Evolutionary conservation across 1,140 invertebrate species (phyloP), one percentile per base, ranked within the genome.

Genomic region (Hormaphis cornu): DNA sequence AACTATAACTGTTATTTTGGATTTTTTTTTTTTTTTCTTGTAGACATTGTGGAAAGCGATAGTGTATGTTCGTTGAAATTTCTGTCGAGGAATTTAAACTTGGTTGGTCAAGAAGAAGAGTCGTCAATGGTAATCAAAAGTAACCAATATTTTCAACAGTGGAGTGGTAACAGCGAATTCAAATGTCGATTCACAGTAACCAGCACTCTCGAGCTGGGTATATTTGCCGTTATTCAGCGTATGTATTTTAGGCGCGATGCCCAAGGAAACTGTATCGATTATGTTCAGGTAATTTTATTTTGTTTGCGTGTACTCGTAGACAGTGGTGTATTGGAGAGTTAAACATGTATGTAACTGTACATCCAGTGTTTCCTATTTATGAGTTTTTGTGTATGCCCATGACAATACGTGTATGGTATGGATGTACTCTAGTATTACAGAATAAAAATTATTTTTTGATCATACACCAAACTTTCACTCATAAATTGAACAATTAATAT

Each of bases 191-290:
- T 66, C 50, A 50, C 61, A 33, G 61, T 66, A 22, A 50, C 61
- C 6, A 50, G 44, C 6, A 30, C 61, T 26, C 42, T 66, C 6
- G 44, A 30, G 0, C 24, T 48, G n/a, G 61, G 61, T 35, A 8
- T 66, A 35, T 50, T 66, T 66, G 61, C 44, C n/a, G 61, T 66
- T 10, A 66, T 66, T 35, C 61, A 66, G 10, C 61, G 46, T 30
- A 14, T 66, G 42, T 66, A 26, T 35, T 66, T 66, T 16, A 66
- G 61, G n/a, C 61, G 61, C n/a, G 35, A 66, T 35, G 4, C 26
- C 10, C 16, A 66, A 35, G 61, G 61, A 10, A 26, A 66, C 22
- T 66, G 61, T 48, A 33, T 66, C 35, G 61, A 66, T 20, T 66
- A 50, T 24, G 18, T 66, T 50, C 61, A 66, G 35, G 61, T 66